These are phyloP conservation scores for Brachyopa scutellaris DNA, from an alignment of 2,888 invertebrate genomes.

Conservation along the genomic window DNA sequence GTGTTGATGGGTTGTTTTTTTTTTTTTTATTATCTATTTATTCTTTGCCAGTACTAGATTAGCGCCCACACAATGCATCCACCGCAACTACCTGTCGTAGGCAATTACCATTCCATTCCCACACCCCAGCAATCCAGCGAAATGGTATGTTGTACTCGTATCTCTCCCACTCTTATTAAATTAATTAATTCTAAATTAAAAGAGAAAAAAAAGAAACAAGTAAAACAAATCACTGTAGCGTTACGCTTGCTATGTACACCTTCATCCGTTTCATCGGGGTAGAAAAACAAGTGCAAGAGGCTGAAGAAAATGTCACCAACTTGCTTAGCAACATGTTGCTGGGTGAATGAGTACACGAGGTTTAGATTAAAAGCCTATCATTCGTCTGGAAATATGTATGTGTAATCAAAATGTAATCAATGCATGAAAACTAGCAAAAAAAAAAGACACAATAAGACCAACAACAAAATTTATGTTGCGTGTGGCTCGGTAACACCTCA, in stretches of 20 bases:
- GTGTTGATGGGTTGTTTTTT: no score
- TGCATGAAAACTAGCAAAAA: constrained; percentile 22
- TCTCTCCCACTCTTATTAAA: constrained; percentile 50
- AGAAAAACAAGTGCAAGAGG: constrained; percentile 18
- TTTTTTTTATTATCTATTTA: neutral
- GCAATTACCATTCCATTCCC: constrained; percentile 70
- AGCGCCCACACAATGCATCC: constrained; percentile 65
- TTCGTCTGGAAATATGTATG: no score
- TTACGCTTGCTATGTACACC: constrained; percentile 39
- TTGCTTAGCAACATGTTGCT: neutral
- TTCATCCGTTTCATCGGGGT: neutral
- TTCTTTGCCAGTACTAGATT: constrained; percentile 37
- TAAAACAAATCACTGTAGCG: constrained; percentile 53
- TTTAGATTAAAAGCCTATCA: no score
- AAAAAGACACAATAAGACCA: neutral
- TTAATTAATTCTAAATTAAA: constrained; percentile 59
- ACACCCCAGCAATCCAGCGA: constrained; percentile 55
- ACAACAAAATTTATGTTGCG: neutral
- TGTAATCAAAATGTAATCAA: constrained; percentile 39
- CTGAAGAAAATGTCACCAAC: neutral
- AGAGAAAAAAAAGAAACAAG: constrained; percentile 22
- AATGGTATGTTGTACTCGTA: constrained; percentile 26
- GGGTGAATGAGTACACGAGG: no score
- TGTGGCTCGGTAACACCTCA: constrained; percentile 9
- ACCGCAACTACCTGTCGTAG: constrained; percentile 65